Base-by-base conservation (phyloP, 2,797 vertebrate species). In the Gouania willdenowi region DNA sequence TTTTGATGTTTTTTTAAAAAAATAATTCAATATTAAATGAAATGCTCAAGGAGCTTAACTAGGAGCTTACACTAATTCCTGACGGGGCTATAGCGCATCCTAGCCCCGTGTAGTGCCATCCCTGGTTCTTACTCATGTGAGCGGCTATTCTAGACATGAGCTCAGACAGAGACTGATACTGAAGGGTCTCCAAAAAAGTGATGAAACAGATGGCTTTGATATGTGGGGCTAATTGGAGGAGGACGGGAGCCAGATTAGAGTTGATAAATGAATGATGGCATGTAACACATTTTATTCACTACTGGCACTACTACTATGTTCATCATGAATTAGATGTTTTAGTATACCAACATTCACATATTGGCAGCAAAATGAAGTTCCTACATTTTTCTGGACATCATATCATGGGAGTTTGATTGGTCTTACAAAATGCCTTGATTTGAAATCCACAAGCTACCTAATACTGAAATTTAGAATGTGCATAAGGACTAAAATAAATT, bases 211-310 rank as follows among this genome's bases (percentile, higher is more conserved):
- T 25, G 25, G 52, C 44, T 72, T 70, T 60, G 64, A 75, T 66
- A 65, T 53, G 46, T 50, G 34, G 29, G 14, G 38, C 55, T 58
- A 61, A 66, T 54, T 28, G 66, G 41, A 58, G 62, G 40, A 48
- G 52, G 64, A 67, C 71, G 58, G 66, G 72, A 75, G 61, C 48
- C 45, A 55, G 66, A 60, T 41, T 43, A 14, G 39, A 55, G 60
- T 34, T 62, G 61, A 72, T 65, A 35, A 72, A 71, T 76, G 54
- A 58, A 66, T 51, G 47, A 41, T 74, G 74, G 68, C 63, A 77
- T 75, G 56, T 53, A 68, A 62, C 74, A 61, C 33, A 75, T 73
- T 70, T n/a, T 75, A 69, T 61, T 65, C 52, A 50, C 55, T 63
- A 66, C 53, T 56, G 47, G n/a, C n/a, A n/a, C n/a, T n/a, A n/a